Percentiles rank a stretch among this genome's conserved stretches.
Conservation (phyloP, 2,797 vertebrate genomes). For the Melanotaenia nigrans region DNA sequence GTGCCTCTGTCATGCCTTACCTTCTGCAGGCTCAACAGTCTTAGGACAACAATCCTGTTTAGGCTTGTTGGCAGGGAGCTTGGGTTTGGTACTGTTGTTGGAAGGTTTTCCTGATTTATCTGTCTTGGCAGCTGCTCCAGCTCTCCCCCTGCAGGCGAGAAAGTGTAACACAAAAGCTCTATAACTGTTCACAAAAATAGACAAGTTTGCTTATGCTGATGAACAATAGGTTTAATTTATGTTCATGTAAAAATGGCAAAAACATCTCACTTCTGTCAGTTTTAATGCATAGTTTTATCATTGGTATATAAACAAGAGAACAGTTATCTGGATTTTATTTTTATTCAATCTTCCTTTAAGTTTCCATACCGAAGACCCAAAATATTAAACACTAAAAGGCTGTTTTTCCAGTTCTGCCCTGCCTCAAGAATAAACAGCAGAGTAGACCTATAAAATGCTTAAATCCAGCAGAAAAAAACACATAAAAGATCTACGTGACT, state of each 20-base stretch:
- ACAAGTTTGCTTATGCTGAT: not conserved
- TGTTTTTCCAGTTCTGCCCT: conserved; percentile 8
- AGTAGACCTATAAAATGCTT: not conserved
- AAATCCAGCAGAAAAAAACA: conserved; percentile 15
- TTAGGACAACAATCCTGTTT: conserved; percentile 39
- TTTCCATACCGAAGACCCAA: not conserved
- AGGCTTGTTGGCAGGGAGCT: conserved; percentile 17
- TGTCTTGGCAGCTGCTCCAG: conserved; percentile 48
- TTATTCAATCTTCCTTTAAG: not conserved
- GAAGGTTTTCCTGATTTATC: conserved; percentile 12
- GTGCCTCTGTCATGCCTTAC: conserved; percentile 33
- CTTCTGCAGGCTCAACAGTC: conserved; percentile 38
- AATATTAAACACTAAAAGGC: not conserved
- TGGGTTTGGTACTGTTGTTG: conserved; percentile 21
- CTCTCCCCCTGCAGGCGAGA: conserved; percentile 75
- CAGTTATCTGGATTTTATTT: not conserved
- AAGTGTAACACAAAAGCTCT: conserved; percentile 2
- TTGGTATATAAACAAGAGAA: not conserved
- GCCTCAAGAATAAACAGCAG: conserved; percentile 10
- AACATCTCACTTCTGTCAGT: not conserved
- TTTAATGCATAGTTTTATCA: not conserved
- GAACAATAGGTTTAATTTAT: not conserved
- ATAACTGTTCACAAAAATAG: not conserved
- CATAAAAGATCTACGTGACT: not conserved
- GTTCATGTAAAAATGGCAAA: not conserved